Conservation (phyloP, 2,113 vertebrate species). For the Paramisgurnus dabryanus region DNA sequence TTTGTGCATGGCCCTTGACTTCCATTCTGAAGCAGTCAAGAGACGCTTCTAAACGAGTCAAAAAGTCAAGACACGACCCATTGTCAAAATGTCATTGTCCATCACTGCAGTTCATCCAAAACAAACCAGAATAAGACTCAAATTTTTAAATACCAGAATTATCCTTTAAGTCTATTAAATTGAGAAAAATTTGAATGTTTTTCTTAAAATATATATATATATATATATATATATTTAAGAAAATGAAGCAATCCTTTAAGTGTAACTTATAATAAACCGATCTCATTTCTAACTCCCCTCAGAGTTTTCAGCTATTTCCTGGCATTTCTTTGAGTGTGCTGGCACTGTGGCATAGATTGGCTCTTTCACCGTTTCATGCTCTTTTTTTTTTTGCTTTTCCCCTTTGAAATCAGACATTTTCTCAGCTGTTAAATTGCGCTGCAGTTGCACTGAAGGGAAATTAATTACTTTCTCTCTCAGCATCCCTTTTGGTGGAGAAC, state of each 20-base stretch:
- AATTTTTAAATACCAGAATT: too few species aligned
- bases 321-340: slow-evolving; percentile 10
- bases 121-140: too few species aligned
- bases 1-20: too few species aligned
- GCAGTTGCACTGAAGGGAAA: slow-evolving; percentile 71
- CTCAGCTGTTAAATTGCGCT: slow-evolving; percentile 75
- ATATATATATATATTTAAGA: too few species aligned
- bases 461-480: slow-evolving; percentile 72
- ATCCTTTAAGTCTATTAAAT: too few species aligned
- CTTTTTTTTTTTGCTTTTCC: slow-evolving; percentile 53
- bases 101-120: too few species aligned
- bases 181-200: too few species aligned
- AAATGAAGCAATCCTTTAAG: not conserved
- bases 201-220: too few species aligned
- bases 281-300: not conserved
- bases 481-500: slow-evolving; percentile 31
- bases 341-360: slow-evolving; percentile 52
- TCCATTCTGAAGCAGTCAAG: too few species aligned
- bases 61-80: too few species aligned
- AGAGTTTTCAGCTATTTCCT: slow-evolving; percentile 9
- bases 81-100: too few species aligned
- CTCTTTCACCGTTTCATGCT: not conserved
- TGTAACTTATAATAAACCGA: not conserved
- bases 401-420: slow-evolving; percentile 72
- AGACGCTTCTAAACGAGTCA: too few species aligned